Conservation (phyloP, 1,140 invertebrate species). For the Gryon sp. region DNA sequence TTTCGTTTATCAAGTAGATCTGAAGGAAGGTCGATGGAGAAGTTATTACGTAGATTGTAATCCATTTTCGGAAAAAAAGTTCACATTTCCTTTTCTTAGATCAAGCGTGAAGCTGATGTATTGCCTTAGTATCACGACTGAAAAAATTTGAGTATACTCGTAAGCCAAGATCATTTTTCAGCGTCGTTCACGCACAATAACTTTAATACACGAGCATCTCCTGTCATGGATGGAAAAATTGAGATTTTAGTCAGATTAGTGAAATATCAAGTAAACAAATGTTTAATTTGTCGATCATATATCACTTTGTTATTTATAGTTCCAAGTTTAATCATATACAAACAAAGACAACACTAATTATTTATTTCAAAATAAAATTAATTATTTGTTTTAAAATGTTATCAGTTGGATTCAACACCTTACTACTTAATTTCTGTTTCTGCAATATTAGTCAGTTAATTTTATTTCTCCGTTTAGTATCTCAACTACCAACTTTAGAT, state of each 20-base stretch:
- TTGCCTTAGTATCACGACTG: conserved; percentile 29
- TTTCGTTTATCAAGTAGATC: conserved; percentile 44
- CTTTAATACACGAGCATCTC: conserved; percentile 48
- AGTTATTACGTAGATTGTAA: conserved; percentile 50
- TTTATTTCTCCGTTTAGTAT: conserved; percentile 31
- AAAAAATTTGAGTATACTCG: conserved; percentile 43
- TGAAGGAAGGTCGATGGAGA: conserved; percentile 33
- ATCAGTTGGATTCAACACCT: too few species aligned
- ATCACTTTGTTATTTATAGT: too few species aligned
- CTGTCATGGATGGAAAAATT: conserved; percentile 25
- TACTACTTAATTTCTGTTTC: conserved; percentile 29
- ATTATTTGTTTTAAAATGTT: too few species aligned
- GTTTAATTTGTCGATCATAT: too few species aligned
- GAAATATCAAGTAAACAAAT: conserved; percentile 2
- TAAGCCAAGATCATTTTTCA: conserved; percentile 47
- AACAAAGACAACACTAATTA: too few species aligned
- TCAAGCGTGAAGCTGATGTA: conserved; percentile 55
- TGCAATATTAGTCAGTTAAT: conserved; percentile 24
- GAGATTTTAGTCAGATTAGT: conserved; percentile 35
- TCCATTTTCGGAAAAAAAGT: conserved; percentile 41
- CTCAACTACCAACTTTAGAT: conserved; percentile 27
- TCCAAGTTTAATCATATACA: too few species aligned
- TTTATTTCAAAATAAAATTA: too few species aligned
- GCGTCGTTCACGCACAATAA: conserved; percentile 49
- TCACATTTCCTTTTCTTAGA: conserved; percentile 53